These are phyloP conservation scores for Aphis craccivora DNA, from an alignment of 1,140 invertebrate genomes.

Conservation along the genomic window DNA sequence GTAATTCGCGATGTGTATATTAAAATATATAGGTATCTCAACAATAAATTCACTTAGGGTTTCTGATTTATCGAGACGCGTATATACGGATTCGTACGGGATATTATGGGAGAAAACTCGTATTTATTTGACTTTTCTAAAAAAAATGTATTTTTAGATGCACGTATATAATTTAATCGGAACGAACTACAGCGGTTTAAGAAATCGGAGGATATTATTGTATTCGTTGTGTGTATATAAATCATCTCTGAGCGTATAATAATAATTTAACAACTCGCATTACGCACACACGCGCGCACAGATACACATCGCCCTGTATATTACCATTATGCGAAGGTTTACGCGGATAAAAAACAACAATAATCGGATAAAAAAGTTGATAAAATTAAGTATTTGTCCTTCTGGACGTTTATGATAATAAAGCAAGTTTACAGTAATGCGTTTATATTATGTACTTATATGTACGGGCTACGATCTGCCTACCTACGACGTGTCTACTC, in stretches of 20 bases:
- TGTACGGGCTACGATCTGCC: neutral
- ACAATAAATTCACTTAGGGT: conserved; percentile 3
- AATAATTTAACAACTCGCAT: neutral
- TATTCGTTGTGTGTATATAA: neutral
- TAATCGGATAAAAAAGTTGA: neutral
- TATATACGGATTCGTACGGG: neutral
- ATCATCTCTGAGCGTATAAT: neutral
- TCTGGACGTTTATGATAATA: neutral
- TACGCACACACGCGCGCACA: neutral
- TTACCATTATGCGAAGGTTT: neutral
- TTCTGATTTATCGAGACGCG: neutral
- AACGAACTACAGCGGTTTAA: neutral
- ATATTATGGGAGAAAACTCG: neutral
- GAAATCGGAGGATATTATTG: neutral
- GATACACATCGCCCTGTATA: no score
- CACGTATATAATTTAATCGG: neutral
- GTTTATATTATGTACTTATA: no score
- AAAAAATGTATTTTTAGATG: neutral
- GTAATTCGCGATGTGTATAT: neutral
- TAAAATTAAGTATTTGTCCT: neutral
- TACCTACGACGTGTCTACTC: neutral
- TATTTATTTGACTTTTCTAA: neutral
- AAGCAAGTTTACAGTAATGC: neutral
- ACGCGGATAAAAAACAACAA: neutral
- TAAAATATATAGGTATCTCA: neutral